These are phyloP conservation scores for Recurvirostra avosetta DNA, from an alignment of 2,113 vertebrate genomes.

Conservation along the genomic window DNA sequence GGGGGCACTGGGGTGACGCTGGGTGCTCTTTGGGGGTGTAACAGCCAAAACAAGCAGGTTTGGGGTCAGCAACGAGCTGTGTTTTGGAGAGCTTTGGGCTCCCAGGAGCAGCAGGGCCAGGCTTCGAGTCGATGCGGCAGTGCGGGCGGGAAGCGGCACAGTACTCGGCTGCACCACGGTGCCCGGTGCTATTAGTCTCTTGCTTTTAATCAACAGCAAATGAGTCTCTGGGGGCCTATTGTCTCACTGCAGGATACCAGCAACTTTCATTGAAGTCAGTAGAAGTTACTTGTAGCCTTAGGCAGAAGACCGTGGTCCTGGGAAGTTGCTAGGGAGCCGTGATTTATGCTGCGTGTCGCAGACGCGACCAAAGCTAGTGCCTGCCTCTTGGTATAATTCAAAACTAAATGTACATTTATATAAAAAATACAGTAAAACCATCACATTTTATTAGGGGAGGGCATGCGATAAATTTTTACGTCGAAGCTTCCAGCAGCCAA, in stretches of 20 bases:
- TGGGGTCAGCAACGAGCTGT: neutral
- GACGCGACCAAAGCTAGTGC: neutral
- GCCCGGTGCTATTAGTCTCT: neutral
- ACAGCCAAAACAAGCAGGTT: neutral
- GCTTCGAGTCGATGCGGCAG: accelerated
- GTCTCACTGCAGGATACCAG: neutral
- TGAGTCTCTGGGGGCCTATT: neutral
- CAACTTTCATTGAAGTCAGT: neutral
- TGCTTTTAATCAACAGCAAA: slow-evolving; percentile 39
- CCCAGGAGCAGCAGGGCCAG: neutral
- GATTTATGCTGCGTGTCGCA: neutral
- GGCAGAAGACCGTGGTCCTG: neutral
- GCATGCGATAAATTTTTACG: slow-evolving; percentile 18
- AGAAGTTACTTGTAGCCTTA: slow-evolving; percentile 14
- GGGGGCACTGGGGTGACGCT: neutral
- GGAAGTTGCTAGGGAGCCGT: neutral
- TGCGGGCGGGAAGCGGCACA: accelerated
- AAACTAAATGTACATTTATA: slow-evolving; percentile 51
- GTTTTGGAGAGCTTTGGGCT: neutral
- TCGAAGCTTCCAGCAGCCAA: slow-evolving; percentile 21
- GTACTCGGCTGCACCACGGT: neutral
- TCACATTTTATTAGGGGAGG: slow-evolving; percentile 52
- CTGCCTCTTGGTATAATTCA: slow-evolving; percentile 46
- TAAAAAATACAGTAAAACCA: slow-evolving; percentile 50
- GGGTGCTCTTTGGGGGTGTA: neutral